Evolutionary conservation across 2,797 vertebrate genomes (phyloP).

Genomic region (Mycteria americana): DNA sequence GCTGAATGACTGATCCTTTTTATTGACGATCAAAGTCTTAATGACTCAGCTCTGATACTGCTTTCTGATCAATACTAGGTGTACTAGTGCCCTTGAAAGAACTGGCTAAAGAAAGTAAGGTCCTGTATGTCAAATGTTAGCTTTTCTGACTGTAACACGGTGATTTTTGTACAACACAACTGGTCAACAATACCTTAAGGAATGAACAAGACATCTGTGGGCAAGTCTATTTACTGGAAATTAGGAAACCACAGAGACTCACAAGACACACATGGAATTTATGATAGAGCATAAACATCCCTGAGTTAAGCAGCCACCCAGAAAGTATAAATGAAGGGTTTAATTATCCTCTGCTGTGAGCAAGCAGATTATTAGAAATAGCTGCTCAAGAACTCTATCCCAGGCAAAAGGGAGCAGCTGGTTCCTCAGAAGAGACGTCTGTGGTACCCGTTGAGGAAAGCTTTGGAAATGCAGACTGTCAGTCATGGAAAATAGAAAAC

Average conservation of each 20-base stretch:
- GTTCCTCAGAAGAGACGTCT: not conserved
- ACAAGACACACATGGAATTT: not conserved
- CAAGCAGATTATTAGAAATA: not conserved
- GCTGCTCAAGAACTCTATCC: not conserved
- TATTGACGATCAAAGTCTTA: not conserved
- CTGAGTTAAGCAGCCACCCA: not conserved
- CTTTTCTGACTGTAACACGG: not conserved
- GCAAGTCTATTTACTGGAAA: not conserved
- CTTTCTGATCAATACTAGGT: not conserved
- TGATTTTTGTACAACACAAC: not conserved
- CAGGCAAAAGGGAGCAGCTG: not conserved
- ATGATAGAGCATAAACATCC: not conserved
- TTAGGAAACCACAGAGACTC: not conserved
- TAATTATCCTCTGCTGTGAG: not conserved
- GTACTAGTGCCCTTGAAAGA: not conserved
- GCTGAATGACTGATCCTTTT: not conserved
- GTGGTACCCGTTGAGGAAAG: not conserved
- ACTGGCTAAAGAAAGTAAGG: not conserved
- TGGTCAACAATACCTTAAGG: not conserved
- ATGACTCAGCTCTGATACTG: not conserved
- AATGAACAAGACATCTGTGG: not conserved
- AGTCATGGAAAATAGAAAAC: not conserved
- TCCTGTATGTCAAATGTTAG: not conserved
- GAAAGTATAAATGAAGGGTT: not conserved
- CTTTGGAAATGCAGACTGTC: not conserved